Evolutionary conservation across 2,113 vertebrate genomes (phyloP).

Genomic region (Naja naja): DNA sequence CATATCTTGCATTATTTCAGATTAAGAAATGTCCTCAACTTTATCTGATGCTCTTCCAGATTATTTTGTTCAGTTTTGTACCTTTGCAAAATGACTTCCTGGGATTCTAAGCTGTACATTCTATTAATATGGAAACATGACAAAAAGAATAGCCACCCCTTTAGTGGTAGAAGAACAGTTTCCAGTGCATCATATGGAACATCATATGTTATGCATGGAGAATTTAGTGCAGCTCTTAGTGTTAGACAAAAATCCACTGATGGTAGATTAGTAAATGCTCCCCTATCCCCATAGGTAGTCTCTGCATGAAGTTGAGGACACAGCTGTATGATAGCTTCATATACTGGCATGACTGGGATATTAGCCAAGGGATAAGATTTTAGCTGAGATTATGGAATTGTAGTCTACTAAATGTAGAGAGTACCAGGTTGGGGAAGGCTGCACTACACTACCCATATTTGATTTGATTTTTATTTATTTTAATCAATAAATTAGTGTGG

Average conservation of each 20-base stretch:
- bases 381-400: neutral
- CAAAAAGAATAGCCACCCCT: neutral
- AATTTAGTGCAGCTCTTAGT: slow-evolving; percentile 14
- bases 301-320: neutral
- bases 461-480: neutral
- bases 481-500: neutral
- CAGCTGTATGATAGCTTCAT: neutral
- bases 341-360: neutral
- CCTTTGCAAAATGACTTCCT: slow-evolving; percentile 1
- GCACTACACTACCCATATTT: neutral
- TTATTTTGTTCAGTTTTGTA: slow-evolving; percentile 6
- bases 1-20: slow-evolving; percentile 5
- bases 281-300: neutral
- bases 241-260: neutral
- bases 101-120: slow-evolving; percentile 13
- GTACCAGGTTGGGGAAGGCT: neutral
- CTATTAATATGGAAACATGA: neutral
- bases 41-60: slow-evolving; percentile 13
- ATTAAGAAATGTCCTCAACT: neutral
- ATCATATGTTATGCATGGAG: slow-evolving; percentile 18
- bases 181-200: neutral
- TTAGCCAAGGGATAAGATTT: neutral
- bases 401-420: neutral
- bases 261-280: neutral
- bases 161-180: neutral